These are phyloP conservation scores for Chaetoderma sp. DNA, from an alignment of 2,888 invertebrate species.

Conservation along the genomic window DNA sequence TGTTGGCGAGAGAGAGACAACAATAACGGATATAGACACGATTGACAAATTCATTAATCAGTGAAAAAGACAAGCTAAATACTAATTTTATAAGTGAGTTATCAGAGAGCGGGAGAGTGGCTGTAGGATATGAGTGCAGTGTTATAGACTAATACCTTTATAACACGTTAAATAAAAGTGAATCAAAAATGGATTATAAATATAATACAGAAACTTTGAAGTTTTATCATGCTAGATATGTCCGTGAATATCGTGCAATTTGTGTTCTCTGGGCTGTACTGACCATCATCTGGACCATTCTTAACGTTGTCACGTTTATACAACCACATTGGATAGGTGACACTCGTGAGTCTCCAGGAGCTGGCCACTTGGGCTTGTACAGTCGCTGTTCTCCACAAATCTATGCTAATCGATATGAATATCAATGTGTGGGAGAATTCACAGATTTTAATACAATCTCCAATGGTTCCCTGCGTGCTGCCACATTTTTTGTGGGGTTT, in stretches of 20 bases:
- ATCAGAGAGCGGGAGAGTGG: too few species aligned
- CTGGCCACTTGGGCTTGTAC: constrained; percentile 94
- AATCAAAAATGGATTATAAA: too few species aligned
- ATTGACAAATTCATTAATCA: too few species aligned
- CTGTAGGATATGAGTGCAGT: too few species aligned
- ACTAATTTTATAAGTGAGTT: too few species aligned
- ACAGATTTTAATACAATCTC: constrained; percentile 80
- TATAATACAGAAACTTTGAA: constrained; percentile 56
- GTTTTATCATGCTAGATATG: constrained; percentile 65
- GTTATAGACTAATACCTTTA: too few species aligned
- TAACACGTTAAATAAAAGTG: too few species aligned
- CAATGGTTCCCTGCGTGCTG: constrained; percentile 85
- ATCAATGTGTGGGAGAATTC: constrained; percentile 82
- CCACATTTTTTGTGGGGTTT: constrained; percentile 89
- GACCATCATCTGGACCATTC: constrained; percentile 96
- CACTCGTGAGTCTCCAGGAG: constrained; percentile 72
- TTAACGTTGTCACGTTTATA: constrained; percentile 93
- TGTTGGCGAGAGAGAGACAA: too few species aligned
- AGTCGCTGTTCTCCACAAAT: constrained; percentile 76
- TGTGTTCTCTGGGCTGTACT: constrained; percentile 98
- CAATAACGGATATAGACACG: too few species aligned
- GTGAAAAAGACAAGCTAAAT: too few species aligned
- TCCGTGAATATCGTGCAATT: constrained; percentile 78
- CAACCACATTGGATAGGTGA: constrained; percentile 78
- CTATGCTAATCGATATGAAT: constrained; percentile 44